A percentile compares a stretch with the other conserved stretches of the same genome.
Evolutionary conservation across 2,797 vertebrate genomes (phyloP).

Genomic region (Cuniculus paca): DNA sequence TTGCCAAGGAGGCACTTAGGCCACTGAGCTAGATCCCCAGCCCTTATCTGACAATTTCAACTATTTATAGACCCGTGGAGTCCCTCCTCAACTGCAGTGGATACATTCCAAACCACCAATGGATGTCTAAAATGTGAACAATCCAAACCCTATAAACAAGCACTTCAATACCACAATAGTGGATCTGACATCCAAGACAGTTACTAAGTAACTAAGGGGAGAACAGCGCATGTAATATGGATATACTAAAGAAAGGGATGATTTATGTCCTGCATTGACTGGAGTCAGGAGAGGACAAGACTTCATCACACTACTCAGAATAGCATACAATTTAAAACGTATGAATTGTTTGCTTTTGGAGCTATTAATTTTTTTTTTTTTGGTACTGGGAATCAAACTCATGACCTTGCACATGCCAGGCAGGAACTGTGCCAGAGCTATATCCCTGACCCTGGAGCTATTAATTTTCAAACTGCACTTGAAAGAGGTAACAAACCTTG

Average conservation of each 20-base stretch:
- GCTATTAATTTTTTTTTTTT: neutral
- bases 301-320: neutral
- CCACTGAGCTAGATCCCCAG: too few relatives aligned
- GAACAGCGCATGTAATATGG: neutral
- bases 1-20: too few relatives aligned
- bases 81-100: neutral
- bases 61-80: neutral
- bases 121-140: neutral
- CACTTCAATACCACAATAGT: neutral
- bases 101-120: neutral
- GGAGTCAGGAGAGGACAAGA: neutral
- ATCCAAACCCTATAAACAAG: neutral
- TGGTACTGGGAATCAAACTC: too few relatives aligned
- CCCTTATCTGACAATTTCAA: neutral
- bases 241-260: neutral
- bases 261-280: neutral
- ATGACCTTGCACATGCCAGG: too few relatives aligned
- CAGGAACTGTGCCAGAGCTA: too few relatives aligned
- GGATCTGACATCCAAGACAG: neutral
- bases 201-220: neutral
- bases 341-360: neutral
- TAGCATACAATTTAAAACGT: neutral
- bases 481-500: neutral
- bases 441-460: neutral
- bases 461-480: neutral